Conservation (phyloP, 2,113 vertebrate species). For the Carassius auratus region DNA sequence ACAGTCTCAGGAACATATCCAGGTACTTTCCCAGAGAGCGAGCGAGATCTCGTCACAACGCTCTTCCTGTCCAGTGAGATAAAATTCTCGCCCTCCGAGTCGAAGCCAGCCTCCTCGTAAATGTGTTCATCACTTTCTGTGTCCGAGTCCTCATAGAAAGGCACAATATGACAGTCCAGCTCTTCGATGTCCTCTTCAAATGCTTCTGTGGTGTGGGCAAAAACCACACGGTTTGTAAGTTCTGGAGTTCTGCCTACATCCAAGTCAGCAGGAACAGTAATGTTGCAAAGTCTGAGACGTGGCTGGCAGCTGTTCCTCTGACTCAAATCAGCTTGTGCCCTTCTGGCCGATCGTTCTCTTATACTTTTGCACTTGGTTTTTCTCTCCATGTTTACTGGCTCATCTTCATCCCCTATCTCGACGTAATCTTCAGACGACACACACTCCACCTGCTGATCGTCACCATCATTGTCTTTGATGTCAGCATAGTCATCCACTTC, state of each 20-base stretch:
- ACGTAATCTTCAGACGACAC: conserved; percentile 80
- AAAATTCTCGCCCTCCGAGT: conserved; percentile 80
- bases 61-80: conserved; percentile 81
- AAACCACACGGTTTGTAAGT: conserved; percentile 78
- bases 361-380: conserved; percentile 70
- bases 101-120: conserved; percentile 78
- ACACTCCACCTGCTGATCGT: conserved; percentile 68
- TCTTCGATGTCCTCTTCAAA: conserved; percentile 82
- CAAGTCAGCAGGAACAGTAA: conserved; percentile 76
- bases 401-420: conserved; percentile 79
- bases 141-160: conserved; percentile 78
- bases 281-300: conserved; percentile 78
- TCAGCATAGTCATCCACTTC: conserved; percentile 77
- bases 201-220: conserved; percentile 79
- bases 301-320: conserved; percentile 78
- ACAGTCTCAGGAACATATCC: conserved; percentile 96
- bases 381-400: conserved; percentile 72
- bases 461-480: conserved; percentile 71
- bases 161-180: conserved; percentile 81
- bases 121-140: conserved; percentile 80
- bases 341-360: conserved; percentile 71
- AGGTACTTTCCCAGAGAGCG: conserved; percentile 88
- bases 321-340: conserved; percentile 63
- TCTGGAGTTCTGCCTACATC: conserved; percentile 75
- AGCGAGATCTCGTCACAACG: conserved; percentile 84